Evolutionary conservation across 53 echinoderm and acorn worm species (phyloP), one percentile per base, ranked within the genome.

Genomic region (Arbacia lixula): DNA sequence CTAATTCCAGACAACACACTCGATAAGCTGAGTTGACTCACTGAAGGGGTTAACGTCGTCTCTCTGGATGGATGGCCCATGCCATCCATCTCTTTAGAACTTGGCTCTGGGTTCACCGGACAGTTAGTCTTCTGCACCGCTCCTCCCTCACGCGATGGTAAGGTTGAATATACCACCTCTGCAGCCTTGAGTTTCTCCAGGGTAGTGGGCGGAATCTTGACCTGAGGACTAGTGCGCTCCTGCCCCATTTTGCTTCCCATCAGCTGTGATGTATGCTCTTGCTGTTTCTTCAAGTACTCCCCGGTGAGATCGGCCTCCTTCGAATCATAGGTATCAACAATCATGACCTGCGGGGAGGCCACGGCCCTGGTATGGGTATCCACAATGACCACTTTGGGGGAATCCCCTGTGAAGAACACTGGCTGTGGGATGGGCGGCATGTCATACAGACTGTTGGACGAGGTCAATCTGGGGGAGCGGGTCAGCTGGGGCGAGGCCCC

Each of bases 1-100:
- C 90, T 94, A 68, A 94, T 87, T 26, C 78, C 83, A 49, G 99
- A 99, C 42, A 99, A 58, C 25, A 99, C 81, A 75, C 99, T 99
- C 1, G 95, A 95, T 20, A 99, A 65, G 54, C 95, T 95, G 36
- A 87, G 71, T 41, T 92, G 86, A 52, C 99, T 99, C 8, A 72
- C 51, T 10, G 94, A 92, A 25, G 39, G 49, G 42, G 30, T 43
- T 65, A 90, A 30, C 2, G 10, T 11, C 19, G 22, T 36, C 14
- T 21, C 21, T 16, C 12, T 16, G 10, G 57, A 11, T 10, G 46
- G 46, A 46, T 14, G 14, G 34, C 2, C 36, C 11, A 6, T 31
- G 5, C 5, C 50, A n/a, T 5, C 3, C 55, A 38, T 32, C 12
- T 37, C 77, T 36, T 20, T 35, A 27, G 74, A 51, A 31, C 30